phyloP scores from a whole-genome alignment of 2,888 invertebrate species.

The Dascillus cervinus region DNA sequence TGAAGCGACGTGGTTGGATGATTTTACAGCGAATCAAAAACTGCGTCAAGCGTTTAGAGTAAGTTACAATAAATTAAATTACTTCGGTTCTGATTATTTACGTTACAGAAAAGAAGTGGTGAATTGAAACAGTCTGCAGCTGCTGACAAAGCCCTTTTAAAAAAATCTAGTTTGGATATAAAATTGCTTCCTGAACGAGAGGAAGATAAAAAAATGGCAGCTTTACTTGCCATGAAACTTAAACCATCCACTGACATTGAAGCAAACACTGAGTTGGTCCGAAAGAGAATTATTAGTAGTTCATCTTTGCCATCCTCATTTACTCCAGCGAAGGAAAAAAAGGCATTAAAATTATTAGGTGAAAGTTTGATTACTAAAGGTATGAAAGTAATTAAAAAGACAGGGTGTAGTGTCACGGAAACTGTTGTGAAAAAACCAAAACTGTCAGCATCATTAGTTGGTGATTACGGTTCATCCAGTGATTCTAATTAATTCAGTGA shows the following conservation, averaged over 20 bases:
- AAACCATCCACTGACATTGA: conserved; percentile 55
- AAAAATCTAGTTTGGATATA: conserved; percentile 71
- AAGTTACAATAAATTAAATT: conserved; percentile 27
- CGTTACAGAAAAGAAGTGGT: conserved; percentile 60
- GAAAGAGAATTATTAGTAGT: conserved; percentile 32
- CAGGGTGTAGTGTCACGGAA: conserved; percentile 2
- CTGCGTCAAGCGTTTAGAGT: conserved; percentile 83
- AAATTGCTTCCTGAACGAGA: conserved; percentile 69
- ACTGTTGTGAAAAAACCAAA: conserved; percentile 10
- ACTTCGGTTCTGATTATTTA: conserved; percentile 1
- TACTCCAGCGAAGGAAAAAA: conserved; percentile 31
- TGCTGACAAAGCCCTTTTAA: conserved; percentile 61
- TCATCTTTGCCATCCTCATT: conserved; percentile 36
- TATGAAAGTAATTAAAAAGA: conserved; percentile 12
- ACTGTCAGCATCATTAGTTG: conserved; percentile 25
- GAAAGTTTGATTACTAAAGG: conserved; percentile 8
- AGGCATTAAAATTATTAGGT: conserved; percentile 31
- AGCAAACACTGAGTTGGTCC: conserved; percentile 41
- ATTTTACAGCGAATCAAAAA: conserved; percentile 83
- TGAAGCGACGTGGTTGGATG: conserved; percentile 82
- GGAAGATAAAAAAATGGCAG: conserved; percentile 74
- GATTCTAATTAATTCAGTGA: conserved; percentile 28
- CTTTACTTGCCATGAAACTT: conserved; percentile 61
- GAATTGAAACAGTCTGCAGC: conserved; percentile 62
- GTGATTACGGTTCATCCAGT: conserved; percentile 31